A percentile compares a stretch with the other conserved stretches of the same genome.
Evolutionary conservation across 2,888 invertebrate genomes (phyloP).

Genomic region (Hyles lineata): DNA sequence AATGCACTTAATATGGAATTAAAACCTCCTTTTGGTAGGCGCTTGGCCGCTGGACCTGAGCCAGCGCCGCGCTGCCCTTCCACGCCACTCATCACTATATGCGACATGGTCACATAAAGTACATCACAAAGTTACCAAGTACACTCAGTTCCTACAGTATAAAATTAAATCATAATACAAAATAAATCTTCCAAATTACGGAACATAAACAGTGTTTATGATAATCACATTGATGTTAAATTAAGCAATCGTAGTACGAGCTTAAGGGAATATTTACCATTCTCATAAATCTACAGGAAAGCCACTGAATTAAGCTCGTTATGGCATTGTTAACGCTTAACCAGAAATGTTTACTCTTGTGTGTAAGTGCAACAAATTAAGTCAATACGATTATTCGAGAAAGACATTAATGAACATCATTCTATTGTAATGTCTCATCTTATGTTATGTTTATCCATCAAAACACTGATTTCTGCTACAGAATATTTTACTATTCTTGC

Average conservation of each 20-base stretch:
- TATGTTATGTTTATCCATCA: too few species aligned
- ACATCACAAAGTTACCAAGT: slow-evolving; percentile 7
- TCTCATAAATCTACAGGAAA: slow-evolving; percentile 1
- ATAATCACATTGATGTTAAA: slow-evolving; percentile 20
- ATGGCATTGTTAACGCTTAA: not conserved
- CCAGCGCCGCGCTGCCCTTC: not conserved
- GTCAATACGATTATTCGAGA: too few species aligned
- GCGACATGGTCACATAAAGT: not conserved
- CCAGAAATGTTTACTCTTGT: too few species aligned
- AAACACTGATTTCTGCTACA: too few species aligned
- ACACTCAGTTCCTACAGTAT: not conserved
- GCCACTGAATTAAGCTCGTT: slow-evolving; percentile 3
- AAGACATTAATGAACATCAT: too few species aligned
- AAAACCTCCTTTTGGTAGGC: not conserved
- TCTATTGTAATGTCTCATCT: too few species aligned
- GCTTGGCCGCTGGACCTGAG: not conserved
- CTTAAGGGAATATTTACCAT: slow-evolving; percentile 3
- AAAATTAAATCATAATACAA: slow-evolving; percentile 8
- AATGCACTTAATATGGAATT: slow-evolving; percentile 12
- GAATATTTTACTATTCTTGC: too few species aligned
- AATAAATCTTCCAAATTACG: slow-evolving; percentile 19
- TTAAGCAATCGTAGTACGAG: slow-evolving; percentile 13
- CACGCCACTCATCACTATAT: not conserved
- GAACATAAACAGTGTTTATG: slow-evolving; percentile 22
- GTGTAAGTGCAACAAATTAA: too few species aligned